phyloP scores from a whole-genome alignment of 2,888 invertebrate genomes.

The Ochlodes sylvanus region DNA sequence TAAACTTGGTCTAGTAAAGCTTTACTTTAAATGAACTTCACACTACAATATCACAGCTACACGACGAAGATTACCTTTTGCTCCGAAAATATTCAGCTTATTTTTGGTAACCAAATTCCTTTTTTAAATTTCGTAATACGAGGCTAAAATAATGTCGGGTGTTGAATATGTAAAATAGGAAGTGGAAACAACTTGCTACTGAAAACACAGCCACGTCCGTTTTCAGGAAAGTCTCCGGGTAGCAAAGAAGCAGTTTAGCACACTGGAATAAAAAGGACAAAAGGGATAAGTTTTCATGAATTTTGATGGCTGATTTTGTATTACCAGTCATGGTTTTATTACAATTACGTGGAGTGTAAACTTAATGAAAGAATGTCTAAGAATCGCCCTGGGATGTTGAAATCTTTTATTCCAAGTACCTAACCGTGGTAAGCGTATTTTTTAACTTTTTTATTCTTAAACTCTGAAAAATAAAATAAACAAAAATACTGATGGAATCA shows the following conservation, averaged over 20 bases:
- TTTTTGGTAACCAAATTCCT: conserved; percentile 15
- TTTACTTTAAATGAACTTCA: not conserved
- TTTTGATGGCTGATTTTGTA: conserved; percentile 32
- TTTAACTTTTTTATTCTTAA: no score
- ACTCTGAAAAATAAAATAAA: no score
- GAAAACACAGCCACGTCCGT: conserved; percentile 30
- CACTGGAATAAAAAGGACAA: conserved; percentile 29
- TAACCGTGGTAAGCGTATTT: no score
- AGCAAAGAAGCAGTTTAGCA: conserved; percentile 28
- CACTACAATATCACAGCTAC: not conserved
- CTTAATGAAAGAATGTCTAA: conserved; percentile 2
- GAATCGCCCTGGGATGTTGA: not conserved
- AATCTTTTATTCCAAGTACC: not conserved
- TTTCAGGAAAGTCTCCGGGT: conserved; percentile 23
- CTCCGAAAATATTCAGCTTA: conserved; percentile 9
- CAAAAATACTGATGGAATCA: no score
- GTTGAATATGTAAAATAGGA: conserved; percentile 38
- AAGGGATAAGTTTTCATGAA: conserved; percentile 34
- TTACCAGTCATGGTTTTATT: conserved; percentile 25
- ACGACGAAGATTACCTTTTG: conserved; percentile 5
- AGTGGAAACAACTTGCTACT: conserved; percentile 32
- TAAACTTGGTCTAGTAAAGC: not conserved
- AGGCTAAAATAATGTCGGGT: conserved; percentile 30
- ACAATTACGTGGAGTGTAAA: not conserved
- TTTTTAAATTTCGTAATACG: conserved; percentile 28